Base-by-base conservation (phyloP, 2,113 vertebrate genomes). In the Cyanoderma ruficeps region DNA sequence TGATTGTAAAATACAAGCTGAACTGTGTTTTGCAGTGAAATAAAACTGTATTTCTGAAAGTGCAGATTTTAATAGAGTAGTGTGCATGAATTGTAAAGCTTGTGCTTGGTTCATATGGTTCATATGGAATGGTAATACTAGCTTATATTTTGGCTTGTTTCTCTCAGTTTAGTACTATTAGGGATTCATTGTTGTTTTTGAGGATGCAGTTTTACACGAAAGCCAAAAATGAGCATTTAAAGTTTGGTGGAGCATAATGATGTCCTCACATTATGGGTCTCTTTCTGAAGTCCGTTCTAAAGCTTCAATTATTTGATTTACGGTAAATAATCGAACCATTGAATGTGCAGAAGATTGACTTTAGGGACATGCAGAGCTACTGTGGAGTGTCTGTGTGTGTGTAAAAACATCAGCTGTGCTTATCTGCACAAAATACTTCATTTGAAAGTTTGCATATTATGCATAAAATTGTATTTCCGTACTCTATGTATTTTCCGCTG, bases 241-340 rank as follows among this genome's bases (percentile, higher is more conserved):
- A 79, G 9, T 61, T 49, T 60, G 42, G 44, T 39, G 64, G n/a
- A 86, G 33, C 14, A 3, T 59, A 10, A 25, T 63, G 7, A 42
- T 79, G 14, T 61, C 30, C 10, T 83, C 74, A 71, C 0, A 2
- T 56, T 78, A 13, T 28, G 10, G 39, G 0, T 20, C 1, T 72
- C 20, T 49, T 28, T 63, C 22, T 55, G 49, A 86, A 56, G 28
- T 82, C 19, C 70, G 7, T 67, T 90, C 21, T 50, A 41, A 77
- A 61, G 35, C 56, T 83, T 81, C n/a, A 41, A 6, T 83, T 42
- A 44, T 19, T 59, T 59, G 24, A n/a, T 61, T 74, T 6, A 25
- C 0, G 0, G 8, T 61, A 49, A 27, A 31, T 67, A n/a, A 55
- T 67, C 15, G 27, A 60, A 41, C 37, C 0, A 0, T 5, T 72